Evolutionary conservation across 2,113 vertebrate genomes (phyloP), one percentile per base, ranked within the genome.

Genomic region (Callipepla squamata): DNA sequence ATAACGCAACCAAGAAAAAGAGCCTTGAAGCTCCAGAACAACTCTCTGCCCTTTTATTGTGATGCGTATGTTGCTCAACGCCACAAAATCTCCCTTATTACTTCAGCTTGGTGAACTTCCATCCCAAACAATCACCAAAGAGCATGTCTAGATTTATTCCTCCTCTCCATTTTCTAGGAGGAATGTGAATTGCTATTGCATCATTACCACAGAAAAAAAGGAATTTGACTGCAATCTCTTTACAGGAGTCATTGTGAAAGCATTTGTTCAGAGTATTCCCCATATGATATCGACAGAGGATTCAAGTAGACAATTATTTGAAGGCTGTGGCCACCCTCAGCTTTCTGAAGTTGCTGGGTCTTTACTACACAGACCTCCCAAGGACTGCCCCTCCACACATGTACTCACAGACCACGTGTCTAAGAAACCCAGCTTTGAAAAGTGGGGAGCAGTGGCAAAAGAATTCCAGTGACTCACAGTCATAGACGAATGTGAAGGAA

Each of bases 31-130:
- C 62, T 83, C 61, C 55, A 62, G 55, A 85, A 66, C 50, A 92
- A 26, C 75, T 77, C 72, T 91, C 92, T 89, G 92, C 68, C 94
- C 78, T 91, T 81, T 93, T 76, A 87, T 76, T 91, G 61, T 42
- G 55, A 51, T 59, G 32, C 20, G 5, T 66, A 45, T 45, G 19
- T 95, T 95, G 92, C 96, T 92, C 93, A 93, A 88, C 48, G 44
- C 61, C 81, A 88, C 92, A 70, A 91, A 67, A 74, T 34, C 59
- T 67, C 69, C 62, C 59, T 32, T 58, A 67, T 67, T 93, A 11
- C 88, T 92, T 94, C 76, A 92, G 88, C 51, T 74, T 93, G 82
- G 88, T 83, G 47, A 80, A 66, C 42, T 88, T 83, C 82, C 85
- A 96, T 51, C 42, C 55, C 74, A 74, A 83, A 85, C 72, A 90